These are phyloP conservation scores for Druon quercuslanigerum DNA, from an alignment of 1,140 invertebrate genomes.

Conservation along the genomic window DNA sequence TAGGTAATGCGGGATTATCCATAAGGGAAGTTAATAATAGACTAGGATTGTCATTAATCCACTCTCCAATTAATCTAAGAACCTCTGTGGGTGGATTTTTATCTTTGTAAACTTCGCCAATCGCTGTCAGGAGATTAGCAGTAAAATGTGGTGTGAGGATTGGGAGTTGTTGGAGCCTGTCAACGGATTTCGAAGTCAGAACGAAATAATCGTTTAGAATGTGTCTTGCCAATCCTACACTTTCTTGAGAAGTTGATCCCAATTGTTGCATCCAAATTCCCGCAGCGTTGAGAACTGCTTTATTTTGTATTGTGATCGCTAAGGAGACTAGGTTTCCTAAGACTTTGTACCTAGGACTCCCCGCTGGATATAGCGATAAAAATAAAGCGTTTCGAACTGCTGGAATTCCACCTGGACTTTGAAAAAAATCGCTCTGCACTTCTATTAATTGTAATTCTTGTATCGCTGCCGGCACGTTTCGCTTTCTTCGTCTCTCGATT, in stretches of 20 bases:
- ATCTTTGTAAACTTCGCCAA: constrained; percentile 84
- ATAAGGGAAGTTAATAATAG: constrained; percentile 83
- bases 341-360: constrained; percentile 80
- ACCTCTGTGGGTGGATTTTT: constrained; percentile 67
- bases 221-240: constrained; percentile 83
- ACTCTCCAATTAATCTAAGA: constrained; percentile 67
- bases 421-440: constrained; percentile 85
- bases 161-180: constrained; percentile 81
- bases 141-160: constrained; percentile 85
- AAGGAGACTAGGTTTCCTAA: constrained; percentile 87
- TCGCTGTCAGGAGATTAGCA: constrained; percentile 86
- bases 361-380: constrained; percentile 84
- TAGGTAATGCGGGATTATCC: constrained; percentile 82
- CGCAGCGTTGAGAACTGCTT: constrained; percentile 83
- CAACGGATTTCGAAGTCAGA: constrained; percentile 80
- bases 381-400: constrained; percentile 88
- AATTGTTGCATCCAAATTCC: constrained; percentile 91
- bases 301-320: constrained; percentile 84
- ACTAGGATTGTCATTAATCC: constrained; percentile 78
- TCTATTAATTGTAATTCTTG: constrained; percentile 87
- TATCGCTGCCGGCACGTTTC: constrained; percentile 76
- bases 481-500: constrained; percentile 80
- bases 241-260: constrained; percentile 84
- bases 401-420: constrained; percentile 80
- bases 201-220: constrained; percentile 88